phyloP scores from a whole-genome alignment of 2,888 invertebrate genomes.

The Antheraea assamensis region DNA sequence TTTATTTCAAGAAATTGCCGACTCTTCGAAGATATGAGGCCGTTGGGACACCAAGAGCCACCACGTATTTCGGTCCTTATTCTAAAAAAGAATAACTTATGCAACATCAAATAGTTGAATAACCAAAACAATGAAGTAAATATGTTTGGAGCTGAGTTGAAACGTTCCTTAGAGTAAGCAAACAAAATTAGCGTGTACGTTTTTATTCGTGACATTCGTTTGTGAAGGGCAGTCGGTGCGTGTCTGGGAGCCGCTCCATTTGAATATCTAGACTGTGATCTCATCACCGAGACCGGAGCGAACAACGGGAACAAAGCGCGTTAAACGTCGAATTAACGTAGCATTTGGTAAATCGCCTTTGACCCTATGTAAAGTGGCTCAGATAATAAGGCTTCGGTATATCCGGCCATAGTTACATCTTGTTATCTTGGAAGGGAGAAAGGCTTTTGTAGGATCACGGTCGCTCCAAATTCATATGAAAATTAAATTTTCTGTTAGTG shows the following conservation, averaged over 20 bases:
- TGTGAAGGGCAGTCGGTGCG: conserved; percentile 55
- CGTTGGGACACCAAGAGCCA: conserved; percentile 96
- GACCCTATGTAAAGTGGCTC: conserved; percentile 68
- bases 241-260: conserved; percentile 58
- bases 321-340: conserved; percentile 71
- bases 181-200: conserved; percentile 62
- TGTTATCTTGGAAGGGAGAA: conserved; percentile 68
- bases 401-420: conserved; percentile 68
- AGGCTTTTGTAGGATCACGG: conserved; percentile 72
- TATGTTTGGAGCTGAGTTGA: conserved; percentile 25
- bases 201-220: conserved; percentile 54
- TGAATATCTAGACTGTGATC: conserved; percentile 69
- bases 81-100: conserved; percentile 70
- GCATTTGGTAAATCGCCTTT: conserved; percentile 66
- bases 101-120: not conserved
- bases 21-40: conserved; percentile 87
- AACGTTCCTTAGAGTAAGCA: conserved; percentile 49
- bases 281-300: conserved; percentile 43
- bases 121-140: too few species aligned
- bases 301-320: conserved; percentile 59
- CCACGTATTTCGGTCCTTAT: conserved; percentile 92
- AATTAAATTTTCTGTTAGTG: conserved; percentile 77
- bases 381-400: conserved; percentile 63
- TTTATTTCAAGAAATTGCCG: conserved; percentile 93
- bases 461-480: conserved; percentile 73